Base-by-base conservation (phyloP, 1,140 invertebrate genomes). In the Drosophila micromelanica region DNA sequence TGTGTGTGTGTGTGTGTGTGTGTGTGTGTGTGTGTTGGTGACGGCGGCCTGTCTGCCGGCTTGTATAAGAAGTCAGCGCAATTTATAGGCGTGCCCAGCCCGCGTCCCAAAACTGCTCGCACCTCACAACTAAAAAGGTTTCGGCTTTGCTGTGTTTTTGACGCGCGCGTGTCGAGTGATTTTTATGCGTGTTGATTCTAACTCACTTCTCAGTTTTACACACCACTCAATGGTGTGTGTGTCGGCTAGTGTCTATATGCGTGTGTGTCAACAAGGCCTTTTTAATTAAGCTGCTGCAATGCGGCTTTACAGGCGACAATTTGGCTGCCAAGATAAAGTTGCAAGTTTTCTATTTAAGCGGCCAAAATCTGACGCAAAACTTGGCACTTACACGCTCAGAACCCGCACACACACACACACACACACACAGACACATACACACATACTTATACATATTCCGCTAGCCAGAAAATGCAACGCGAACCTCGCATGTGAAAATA, bases 241-340 rank as follows among this genome's bases (percentile, higher is more conserved):
- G 17, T 55, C 17, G 17, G 17, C 17, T 17, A 17, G 17, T 17
- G 17, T 17, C 17, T 17, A 17, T 17, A 17, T 17, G 17, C 17
- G 12, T 32, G n/a, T 30, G 54, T 37, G 43, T 35, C 12, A 32
- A 59, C 54, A 48, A 45, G 61, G 37, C n/a, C 73, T 49, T 69
- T 80, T 86, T 85, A 86, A 86, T 86, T 86, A 86, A 85, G 81
- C 67, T 77, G 57, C 73, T 85, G 69, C 59, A 69, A 43, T 60
- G 64, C 55, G 57, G 48, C 65, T 70, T 42, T 46, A 54, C 51
- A 12, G 72, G 75, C 72, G 56, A 62, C 67, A 27, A 17, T 42
- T 65, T 67, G 46, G 42, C 71, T 77, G 74, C 52, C 56, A 71
- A 75, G 38, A 74, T 77, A 71, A 78, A 80, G 71, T 52, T 77